Conservation (phyloP, 2,888 invertebrate genomes). For the Xestia rhomboidea region DNA sequence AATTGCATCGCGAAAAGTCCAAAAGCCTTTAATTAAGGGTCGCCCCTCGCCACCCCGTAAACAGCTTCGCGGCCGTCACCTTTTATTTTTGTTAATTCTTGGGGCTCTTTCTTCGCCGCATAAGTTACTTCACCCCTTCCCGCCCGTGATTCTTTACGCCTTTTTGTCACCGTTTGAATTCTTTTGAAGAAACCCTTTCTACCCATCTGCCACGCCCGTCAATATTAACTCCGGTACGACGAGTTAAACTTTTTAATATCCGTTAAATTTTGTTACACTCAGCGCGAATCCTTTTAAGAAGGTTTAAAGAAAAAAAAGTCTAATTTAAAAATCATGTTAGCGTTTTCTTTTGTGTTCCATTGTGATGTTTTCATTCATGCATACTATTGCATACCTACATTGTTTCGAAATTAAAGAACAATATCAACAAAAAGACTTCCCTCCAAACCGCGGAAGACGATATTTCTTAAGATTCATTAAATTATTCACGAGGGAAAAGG, state of each 20-base stretch:
- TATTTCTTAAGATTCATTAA: conserved; percentile 89
- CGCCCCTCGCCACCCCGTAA: conserved; percentile 87
- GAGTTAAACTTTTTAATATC: conserved; percentile 91
- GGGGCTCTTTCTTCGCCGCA: conserved; percentile 89
- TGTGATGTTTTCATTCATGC: conserved; percentile 21
- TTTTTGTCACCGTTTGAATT: conserved; percentile 91
- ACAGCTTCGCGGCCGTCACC: conserved; percentile 88
- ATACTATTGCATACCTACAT: conserved; percentile 24
- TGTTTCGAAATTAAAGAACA: conserved; percentile 49
- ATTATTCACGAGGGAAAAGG: conserved; percentile 88
- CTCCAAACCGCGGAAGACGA: conserved; percentile 73
- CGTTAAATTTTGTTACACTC: conserved; percentile 90
- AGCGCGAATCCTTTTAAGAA: conserved; percentile 84
- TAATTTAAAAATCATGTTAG: conserved; percentile 58
- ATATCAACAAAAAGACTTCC: conserved; percentile 62
- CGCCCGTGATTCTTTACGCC: conserved; percentile 89
- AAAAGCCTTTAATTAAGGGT: conserved; percentile 90
- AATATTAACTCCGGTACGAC: conserved; percentile 89
- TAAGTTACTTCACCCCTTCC: conserved; percentile 89
- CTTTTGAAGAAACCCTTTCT: conserved; percentile 89
- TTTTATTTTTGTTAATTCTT: conserved; percentile 91
- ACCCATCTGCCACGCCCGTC: conserved; percentile 90
- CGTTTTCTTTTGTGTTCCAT: conserved; percentile 5
- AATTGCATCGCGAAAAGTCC: conserved; percentile 91
- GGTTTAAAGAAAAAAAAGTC: conserved; percentile 71